phyloP scores from a whole-genome alignment of 2,797 vertebrate genomes.

The Girardinus metallicus region DNA sequence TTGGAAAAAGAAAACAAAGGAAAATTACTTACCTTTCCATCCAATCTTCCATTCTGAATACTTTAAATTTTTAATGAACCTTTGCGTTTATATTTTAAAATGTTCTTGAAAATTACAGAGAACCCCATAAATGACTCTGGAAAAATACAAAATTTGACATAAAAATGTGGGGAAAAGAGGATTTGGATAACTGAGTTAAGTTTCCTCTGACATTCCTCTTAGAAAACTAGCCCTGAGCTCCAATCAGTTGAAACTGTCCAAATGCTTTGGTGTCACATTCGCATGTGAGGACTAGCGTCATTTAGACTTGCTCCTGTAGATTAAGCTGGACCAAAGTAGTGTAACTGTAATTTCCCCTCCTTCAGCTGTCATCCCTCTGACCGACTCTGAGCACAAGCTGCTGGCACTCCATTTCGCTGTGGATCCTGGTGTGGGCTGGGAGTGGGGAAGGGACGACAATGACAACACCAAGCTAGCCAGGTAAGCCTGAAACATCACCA shows the following conservation, averaged over 20 bases:
- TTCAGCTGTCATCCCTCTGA: conserved; percentile 97
- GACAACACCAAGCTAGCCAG: conserved; percentile 95
- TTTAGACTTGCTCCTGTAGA: conserved; percentile 7
- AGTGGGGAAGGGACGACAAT: conserved; percentile 96
- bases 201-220: background rate
- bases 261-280: background rate
- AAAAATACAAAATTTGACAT: background rate
- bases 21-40: background rate
- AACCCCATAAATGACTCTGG: background rate
- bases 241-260: background rate
- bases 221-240: background rate
- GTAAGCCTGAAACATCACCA: conserved; percentile 80
- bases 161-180: background rate
- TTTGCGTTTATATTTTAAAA: background rate
- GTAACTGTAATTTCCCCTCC: conserved; percentile 65
- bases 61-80: background rate
- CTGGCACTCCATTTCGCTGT: conserved; percentile 97
- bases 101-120: background rate
- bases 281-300: conserved; percentile 5
- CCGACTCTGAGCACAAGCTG: conserved; percentile 98
- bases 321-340: conserved; percentile 55
- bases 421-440: conserved; percentile 97
- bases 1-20: background rate
- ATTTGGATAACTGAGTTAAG: background rate
- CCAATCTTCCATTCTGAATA: background rate